These are phyloP conservation scores for Upupa epops DNA, from an alignment of 2,113 vertebrate genomes.

Conservation along the genomic window DNA sequence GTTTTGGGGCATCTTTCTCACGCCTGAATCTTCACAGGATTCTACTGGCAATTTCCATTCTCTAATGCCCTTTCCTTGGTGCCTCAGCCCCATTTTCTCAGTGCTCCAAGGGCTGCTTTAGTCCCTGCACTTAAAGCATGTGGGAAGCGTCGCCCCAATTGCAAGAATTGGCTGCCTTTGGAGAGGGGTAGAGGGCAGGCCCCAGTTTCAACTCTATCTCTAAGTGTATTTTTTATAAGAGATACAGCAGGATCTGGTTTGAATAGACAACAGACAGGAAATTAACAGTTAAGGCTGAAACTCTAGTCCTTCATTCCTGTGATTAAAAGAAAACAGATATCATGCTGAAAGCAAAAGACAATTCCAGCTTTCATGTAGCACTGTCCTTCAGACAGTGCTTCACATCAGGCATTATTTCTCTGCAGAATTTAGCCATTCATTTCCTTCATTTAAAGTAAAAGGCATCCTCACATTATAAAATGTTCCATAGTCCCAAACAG, in stretches of 20 bases:
- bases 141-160: not conserved
- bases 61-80: accelerated
- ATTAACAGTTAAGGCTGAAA: slow-evolving; percentile 60
- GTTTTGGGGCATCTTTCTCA: not conserved
- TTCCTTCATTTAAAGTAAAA: slow-evolving; percentile 52
- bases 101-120: not conserved
- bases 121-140: not conserved
- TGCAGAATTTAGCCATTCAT: slow-evolving; percentile 35
- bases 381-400: not conserved
- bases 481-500: not conserved
- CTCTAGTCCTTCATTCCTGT: slow-evolving; percentile 35
- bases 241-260: slow-evolving; percentile 51
- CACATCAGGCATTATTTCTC: slow-evolving; percentile 7
- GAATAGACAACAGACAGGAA: slow-evolving; percentile 56
- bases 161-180: not conserved
- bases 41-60: not conserved
- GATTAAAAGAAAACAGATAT: slow-evolving; percentile 66
- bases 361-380: slow-evolving; percentile 36
- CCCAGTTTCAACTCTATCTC: not conserved
- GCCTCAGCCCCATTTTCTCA: not conserved
- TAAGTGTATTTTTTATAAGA: slow-evolving; percentile 11
- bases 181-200: not conserved
- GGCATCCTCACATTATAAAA: slow-evolving; percentile 32
- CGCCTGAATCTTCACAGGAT: not conserved
- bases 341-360: slow-evolving; percentile 42